phyloP scores from a whole-genome alignment of 2,113 vertebrate species.

The Vidua chalybeata region DNA sequence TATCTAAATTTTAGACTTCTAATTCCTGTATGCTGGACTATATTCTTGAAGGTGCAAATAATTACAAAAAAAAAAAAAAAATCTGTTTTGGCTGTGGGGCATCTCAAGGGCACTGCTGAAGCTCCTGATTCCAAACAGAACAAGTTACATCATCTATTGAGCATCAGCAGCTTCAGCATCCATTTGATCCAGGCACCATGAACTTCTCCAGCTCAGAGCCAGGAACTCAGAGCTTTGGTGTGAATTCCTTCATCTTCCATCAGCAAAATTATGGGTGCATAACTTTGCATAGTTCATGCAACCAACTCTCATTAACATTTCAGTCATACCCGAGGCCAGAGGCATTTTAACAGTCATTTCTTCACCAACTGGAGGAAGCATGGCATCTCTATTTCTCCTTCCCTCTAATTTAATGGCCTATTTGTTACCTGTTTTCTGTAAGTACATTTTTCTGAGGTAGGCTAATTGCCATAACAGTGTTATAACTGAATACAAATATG shows the following conservation, averaged over 20 bases:
- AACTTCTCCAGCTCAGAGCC: neutral
- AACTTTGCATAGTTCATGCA: neutral
- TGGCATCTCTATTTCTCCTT: neutral
- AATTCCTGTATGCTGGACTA: neutral
- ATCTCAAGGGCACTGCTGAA: neutral
- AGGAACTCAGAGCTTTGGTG: neutral
- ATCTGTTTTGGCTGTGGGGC: fast-evolving
- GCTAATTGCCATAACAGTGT: neutral
- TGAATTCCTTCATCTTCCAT: neutral
- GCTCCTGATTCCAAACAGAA: neutral
- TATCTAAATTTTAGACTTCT: neutral
- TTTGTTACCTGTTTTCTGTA: neutral
- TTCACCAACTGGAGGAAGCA: neutral
- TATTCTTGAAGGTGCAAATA: neutral
- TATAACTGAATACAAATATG: neutral
- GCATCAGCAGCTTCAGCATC: neutral
- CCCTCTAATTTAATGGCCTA: neutral
- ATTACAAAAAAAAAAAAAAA: neutral
- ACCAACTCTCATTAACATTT: neutral
- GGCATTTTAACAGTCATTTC: neutral
- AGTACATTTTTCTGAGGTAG: neutral
- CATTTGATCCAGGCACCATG: fast-evolving
- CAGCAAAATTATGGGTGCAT: neutral
- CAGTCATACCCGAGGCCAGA: neutral
- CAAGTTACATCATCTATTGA: neutral